phyloP scores from a whole-genome alignment of 2,113 vertebrate genomes.

The Pterocles gutturalis region DNA sequence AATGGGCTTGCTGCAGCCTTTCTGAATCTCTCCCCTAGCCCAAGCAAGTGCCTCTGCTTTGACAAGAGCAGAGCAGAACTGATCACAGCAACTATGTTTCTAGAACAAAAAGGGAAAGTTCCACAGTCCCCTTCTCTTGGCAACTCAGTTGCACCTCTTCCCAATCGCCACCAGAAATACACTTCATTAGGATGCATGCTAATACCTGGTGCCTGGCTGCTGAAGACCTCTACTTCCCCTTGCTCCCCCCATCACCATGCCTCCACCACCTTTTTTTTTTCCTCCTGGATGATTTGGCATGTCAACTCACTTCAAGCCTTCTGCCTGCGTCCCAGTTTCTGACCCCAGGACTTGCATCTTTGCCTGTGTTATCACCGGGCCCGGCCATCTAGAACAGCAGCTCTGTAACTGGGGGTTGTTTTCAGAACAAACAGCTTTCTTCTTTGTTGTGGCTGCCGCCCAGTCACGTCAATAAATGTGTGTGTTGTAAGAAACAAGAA shows the following conservation, averaged over 20 bases:
- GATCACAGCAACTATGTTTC: fast-evolving
- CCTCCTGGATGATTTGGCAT: fast-evolving
- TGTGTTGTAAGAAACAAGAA: neutral
- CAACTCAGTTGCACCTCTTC: neutral
- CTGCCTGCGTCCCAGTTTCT: neutral
- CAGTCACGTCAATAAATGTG: neutral
- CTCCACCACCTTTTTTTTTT: neutral
- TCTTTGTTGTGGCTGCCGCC: neutral
- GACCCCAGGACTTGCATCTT: neutral
- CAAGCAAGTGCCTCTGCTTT: neutral
- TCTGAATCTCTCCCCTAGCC: neutral
- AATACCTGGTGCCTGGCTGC: neutral
- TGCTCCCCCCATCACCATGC: neutral
- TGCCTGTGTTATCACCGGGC: neutral
- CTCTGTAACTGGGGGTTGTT: neutral
- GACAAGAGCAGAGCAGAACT: neutral
- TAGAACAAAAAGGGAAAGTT: neutral
- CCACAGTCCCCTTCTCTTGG: fast-evolving
- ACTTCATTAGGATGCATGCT: fast-evolving
- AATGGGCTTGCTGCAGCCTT: neutral
- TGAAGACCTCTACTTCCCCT: neutral
- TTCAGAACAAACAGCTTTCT: constrained; percentile 41
- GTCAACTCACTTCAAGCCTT: neutral
- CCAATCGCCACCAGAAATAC: neutral
- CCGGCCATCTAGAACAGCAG: neutral